A percentile compares a stretch with the other conserved stretches of the same genome.
Evolutionary conservation across 2,113 vertebrate genomes (phyloP).

Genomic region (Spea bombifrons): DNA sequence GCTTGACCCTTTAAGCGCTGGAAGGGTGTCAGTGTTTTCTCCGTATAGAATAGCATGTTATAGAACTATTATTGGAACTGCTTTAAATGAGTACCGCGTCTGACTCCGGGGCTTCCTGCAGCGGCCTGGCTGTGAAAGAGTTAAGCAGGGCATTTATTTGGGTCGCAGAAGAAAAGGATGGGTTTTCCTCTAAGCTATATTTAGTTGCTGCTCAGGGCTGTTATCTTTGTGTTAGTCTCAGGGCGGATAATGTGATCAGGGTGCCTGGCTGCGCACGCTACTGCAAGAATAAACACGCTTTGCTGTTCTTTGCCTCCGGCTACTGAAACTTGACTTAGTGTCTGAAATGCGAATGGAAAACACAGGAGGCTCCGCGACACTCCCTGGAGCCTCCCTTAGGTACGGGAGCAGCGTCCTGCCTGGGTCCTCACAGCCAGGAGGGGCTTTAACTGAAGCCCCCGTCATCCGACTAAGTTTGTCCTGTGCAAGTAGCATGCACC

Average conservation of each 20-base stretch:
- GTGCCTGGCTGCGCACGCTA: constrained; percentile 24
- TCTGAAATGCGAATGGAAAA: constrained; percentile 19
- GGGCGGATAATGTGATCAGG: constrained; percentile 14
- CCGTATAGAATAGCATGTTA: too few species aligned
- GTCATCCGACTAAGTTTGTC: too few species aligned
- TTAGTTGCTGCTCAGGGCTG: constrained; percentile 15
- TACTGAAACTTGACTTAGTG: constrained; percentile 36
- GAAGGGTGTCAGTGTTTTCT: too few species aligned
- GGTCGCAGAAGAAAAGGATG: not conserved
- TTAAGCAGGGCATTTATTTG: not conserved
- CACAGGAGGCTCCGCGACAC: not conserved
- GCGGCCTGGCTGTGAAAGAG: too few species aligned
- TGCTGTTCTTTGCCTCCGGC: constrained; percentile 1
- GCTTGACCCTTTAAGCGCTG: too few species aligned
- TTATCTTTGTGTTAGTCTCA: constrained; percentile 21
- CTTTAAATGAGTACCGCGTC: too few species aligned
- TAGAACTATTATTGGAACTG: too few species aligned
- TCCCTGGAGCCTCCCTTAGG: not conserved
- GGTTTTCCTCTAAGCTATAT: not conserved
- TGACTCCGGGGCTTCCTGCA: too few species aligned
- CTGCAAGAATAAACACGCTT: constrained; percentile 18
- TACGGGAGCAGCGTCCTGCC: not conserved
- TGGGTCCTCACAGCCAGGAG: not conserved
- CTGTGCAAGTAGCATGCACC: too few species aligned
- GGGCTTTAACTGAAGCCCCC: not conserved